Evolutionary conservation across 2,888 invertebrate species (phyloP), one percentile per base, ranked within the genome.

Genomic region (Polymixis flavicincta): DNA sequence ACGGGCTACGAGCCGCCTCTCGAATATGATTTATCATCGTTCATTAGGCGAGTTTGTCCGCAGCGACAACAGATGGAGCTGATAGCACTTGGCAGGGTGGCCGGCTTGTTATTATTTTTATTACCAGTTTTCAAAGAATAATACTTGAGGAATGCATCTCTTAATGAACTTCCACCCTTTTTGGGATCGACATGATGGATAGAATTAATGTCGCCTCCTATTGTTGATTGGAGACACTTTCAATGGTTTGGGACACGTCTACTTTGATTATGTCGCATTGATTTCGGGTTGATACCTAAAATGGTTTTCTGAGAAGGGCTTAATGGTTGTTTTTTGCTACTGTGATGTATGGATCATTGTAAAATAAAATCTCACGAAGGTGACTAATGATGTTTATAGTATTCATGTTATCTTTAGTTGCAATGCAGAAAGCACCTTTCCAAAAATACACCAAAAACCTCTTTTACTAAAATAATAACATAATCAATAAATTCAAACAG

Each of bases 1-100:
- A 90, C 90, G 89, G 92, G 92, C 91, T 90, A 90, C 92, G 91
- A 94, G 95, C 95, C 93, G 94, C 95, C 95, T 96, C 95, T 96
- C 96, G 96, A 96, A 96, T 96, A 96, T 96, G 96, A 96, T 96
- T 96, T 96, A 96, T 96, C 96, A 96, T 96, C 96, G 96, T 96
- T 96, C 96, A 96, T 96, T 96, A 96, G 95, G 95, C 94, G 96
- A 96, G 96, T 96, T 96, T 96, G 96, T 96, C 96, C 96, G 95
- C 95, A 95, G 92, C 96, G 96, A 96, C 96, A 96, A 96, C 96
- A 96, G 96, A 96, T 96, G 96, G 96, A 95, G 96, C 96, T 95
- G 96, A 96, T 96, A 96, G 95, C 95, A 96, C 96, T 96, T 96
- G 95, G 95, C 96, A 96, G 96, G 96, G 96, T 96, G 96, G 96